Percentiles rank a stretch among this genome's conserved stretches.
These are phyloP conservation scores for Microcebus murinus DNA, from an alignment of 2,113 vertebrate species.

Conservation along the genomic window DNA sequence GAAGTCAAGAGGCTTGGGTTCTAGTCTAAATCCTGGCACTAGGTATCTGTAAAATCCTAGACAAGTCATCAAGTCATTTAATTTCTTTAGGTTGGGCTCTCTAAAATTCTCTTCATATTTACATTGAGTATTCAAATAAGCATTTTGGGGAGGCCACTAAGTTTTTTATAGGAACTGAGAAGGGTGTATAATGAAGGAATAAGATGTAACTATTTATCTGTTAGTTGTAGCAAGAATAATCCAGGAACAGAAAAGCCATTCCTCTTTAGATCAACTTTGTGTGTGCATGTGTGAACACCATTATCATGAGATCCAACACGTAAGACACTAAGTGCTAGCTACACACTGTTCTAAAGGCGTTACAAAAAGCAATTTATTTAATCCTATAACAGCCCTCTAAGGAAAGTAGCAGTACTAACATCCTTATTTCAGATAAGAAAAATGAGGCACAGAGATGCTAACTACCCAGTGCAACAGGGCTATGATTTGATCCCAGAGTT, in stretches of 20 bases:
- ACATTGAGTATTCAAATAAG: background rate
- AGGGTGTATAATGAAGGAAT: background rate
- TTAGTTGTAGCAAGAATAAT: conserved; percentile 28
- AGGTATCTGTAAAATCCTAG: background rate
- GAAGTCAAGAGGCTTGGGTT: background rate
- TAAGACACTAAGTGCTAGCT: background rate
- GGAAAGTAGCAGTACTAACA: background rate
- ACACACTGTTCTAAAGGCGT: background rate
- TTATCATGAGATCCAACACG: background rate
- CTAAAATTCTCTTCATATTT: conserved; percentile 15
- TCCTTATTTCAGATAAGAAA: background rate
- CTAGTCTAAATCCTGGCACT: background rate
- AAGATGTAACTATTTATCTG: background rate
- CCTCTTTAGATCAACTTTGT: background rate
- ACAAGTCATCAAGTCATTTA: background rate
- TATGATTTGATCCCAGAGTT: background rate
- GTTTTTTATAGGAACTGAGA: conserved; percentile 6
- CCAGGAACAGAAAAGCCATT: background rate
- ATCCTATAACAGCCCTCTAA: background rate
- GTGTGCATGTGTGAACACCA: background rate
- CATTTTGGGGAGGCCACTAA: background rate
- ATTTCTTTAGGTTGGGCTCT: background rate
- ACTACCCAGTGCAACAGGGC: background rate
- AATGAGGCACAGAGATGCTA: background rate
- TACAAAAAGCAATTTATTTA: conserved; percentile 16